Percentiles rank a stretch among this genome's conserved stretches.
These are phyloP conservation scores for Pipistrellus kuhlii DNA, from an alignment of 2,797 vertebrate genomes.

Conservation along the genomic window DNA sequence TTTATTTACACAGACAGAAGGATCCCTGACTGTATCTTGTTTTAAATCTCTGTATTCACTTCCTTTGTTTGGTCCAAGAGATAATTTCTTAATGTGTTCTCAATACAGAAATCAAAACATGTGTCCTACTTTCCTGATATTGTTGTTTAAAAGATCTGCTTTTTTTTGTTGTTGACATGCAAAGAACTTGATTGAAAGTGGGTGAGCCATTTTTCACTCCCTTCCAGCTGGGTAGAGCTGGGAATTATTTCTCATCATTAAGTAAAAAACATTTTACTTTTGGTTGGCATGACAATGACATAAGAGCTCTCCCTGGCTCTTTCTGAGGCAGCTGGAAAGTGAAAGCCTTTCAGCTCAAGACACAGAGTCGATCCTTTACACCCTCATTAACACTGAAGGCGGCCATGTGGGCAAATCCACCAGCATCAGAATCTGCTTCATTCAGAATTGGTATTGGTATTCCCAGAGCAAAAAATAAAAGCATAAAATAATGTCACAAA, in stretches of 20 bases:
- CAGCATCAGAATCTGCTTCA: slow-evolving; percentile 53
- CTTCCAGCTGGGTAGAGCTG: slow-evolving; percentile 78
- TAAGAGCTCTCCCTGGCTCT: slow-evolving; percentile 76
- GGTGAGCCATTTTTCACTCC: slow-evolving; percentile 77
- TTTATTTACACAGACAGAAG: slow-evolving; percentile 55
- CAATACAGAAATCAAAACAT: slow-evolving; percentile 60
- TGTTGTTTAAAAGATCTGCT: slow-evolving; percentile 67
- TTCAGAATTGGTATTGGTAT: slow-evolving; percentile 54
- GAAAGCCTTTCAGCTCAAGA: slow-evolving; percentile 69
- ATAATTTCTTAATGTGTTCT: slow-evolving; percentile 35
- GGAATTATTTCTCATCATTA: slow-evolving; percentile 85
- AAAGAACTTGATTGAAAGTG: slow-evolving; percentile 71
- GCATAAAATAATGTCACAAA: slow-evolving; percentile 43
- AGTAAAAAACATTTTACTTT: slow-evolving; percentile 78
- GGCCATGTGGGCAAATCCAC: slow-evolving; percentile 57
- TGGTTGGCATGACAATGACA: slow-evolving; percentile 79
- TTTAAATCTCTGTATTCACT: slow-evolving; percentile 47
- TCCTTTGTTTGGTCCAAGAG: slow-evolving; percentile 29
- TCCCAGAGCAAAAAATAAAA: slow-evolving; percentile 77
- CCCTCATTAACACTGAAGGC: slow-evolving; percentile 25
- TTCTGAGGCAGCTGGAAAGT: slow-evolving; percentile 76
- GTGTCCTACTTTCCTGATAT: slow-evolving; percentile 64
- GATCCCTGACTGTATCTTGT: slow-evolving; percentile 52
- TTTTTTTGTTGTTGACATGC: slow-evolving; percentile 73
- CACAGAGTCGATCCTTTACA: slow-evolving; percentile 62